These are phyloP conservation scores for Microcebus lehilahytsara DNA, from an alignment of 2,113 vertebrate genomes.

Conservation along the genomic window DNA sequence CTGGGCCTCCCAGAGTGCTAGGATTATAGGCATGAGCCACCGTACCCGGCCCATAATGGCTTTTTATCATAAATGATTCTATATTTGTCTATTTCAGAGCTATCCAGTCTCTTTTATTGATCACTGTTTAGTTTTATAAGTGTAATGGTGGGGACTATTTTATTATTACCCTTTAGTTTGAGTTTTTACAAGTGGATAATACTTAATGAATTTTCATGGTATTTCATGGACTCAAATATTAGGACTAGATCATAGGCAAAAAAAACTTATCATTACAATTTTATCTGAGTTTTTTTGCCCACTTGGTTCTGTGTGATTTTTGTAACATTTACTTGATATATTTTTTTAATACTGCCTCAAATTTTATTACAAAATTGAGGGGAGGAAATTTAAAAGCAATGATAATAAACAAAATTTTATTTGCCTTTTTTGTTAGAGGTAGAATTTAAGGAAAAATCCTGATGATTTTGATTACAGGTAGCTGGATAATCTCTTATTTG, in stretches of 20 bases:
- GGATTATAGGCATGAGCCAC: too few species aligned
- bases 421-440: slow-evolving; percentile 15
- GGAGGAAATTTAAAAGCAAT: not conserved
- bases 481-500: not conserved
- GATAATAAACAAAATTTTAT: not conserved
- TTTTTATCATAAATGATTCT: not conserved
- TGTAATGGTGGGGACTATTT: not conserved
- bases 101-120: not conserved
- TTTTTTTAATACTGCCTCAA: slow-evolving; percentile 23
- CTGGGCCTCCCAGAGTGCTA: too few species aligned
- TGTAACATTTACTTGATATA: not conserved
- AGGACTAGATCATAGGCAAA: not conserved
- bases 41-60: not conserved
- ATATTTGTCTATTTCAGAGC: not conserved
- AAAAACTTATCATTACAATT: slow-evolving; percentile 5
- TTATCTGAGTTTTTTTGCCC: slow-evolving; percentile 2
- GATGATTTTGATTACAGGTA: not conserved
- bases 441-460: not conserved
- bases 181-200: not conserved
- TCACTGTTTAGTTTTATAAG: not conserved
- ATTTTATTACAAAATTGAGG: slow-evolving; percentile 54
- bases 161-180: slow-evolving; percentile 13
- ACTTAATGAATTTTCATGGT: not conserved
- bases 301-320: not conserved
- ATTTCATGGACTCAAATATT: not conserved